Percentiles rank a stretch among this genome's conserved stretches.
Conservation (phyloP, 2,888 invertebrate genomes). For the Amblyteles armatorius region DNA sequence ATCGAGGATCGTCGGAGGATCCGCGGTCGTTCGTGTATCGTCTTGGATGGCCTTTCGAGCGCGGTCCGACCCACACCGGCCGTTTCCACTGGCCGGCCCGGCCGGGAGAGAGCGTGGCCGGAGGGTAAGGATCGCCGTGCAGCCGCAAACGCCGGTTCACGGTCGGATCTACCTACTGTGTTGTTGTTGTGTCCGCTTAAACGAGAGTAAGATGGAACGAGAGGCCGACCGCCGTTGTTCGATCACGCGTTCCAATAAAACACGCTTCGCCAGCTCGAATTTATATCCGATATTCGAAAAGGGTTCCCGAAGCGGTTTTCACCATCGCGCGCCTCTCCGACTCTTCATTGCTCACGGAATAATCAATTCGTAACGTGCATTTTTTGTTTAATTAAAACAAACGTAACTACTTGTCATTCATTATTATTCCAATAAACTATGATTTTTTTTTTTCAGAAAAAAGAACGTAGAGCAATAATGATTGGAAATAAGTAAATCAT, state of each 20-base stretch:
- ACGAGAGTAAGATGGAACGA: constrained; percentile 29
- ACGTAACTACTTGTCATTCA: background rate
- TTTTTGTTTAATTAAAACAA: background rate
- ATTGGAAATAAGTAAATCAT: too few species aligned
- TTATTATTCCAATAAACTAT: background rate
- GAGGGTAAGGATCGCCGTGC: constrained; percentile 32
- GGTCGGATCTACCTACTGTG: constrained; percentile 41
- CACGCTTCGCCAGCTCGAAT: constrained; percentile 50
- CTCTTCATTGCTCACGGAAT: constrained; percentile 29
- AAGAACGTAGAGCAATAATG: too few species aligned
- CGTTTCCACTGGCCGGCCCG: constrained; percentile 33
- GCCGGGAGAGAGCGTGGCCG: constrained; percentile 31
- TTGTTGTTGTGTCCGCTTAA: constrained; percentile 52
- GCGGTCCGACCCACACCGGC: constrained; percentile 11
- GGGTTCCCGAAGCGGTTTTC: background rate
- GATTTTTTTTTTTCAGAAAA: background rate
- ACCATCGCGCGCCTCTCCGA: constrained; percentile 24
- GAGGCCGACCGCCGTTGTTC: constrained; percentile 18
- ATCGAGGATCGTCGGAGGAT: background rate
- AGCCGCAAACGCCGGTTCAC: constrained; percentile 28
- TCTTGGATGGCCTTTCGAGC: background rate
- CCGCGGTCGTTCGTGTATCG: constrained; percentile 2
- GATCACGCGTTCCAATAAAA: constrained; percentile 51
- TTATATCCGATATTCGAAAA: constrained; percentile 41
- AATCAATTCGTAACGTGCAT: constrained; percentile 17